Evolutionary conservation across 1,140 invertebrate species (phyloP), one percentile per base, ranked within the genome.

Genomic region (Cepaea nemoralis): DNA sequence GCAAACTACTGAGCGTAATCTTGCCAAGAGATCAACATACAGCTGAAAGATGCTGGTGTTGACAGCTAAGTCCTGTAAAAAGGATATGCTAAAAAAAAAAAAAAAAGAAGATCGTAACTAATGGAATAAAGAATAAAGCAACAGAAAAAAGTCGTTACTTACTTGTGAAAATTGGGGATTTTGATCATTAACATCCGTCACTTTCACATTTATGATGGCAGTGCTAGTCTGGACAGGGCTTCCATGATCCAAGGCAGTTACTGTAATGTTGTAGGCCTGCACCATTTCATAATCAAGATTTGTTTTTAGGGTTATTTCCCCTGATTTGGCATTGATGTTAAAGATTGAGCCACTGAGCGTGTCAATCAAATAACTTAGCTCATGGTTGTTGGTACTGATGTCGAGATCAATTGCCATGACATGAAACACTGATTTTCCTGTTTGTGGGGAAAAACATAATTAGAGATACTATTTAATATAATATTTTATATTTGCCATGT

Each of bases 201-300:
- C 55, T 6, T 33, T 63, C 8, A 77, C 55, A 10, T 33, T 1
- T 19, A 77, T n/a, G 2, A 27, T n/a, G n/a, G 55, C 19, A 31
- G 75, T 77, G n/a, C n/a, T 24, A 2, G 75, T 77, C 55, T 37
- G 55, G 2, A 77, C 37, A 40, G 75, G 75, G 1, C 2, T 35
- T 39, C 75, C 75, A 77, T 77, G 6, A 42, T 77, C 75, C 33
- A 35, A 22, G 37, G 75, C 75, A 39, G 75, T 77, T 39, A 77
- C 55, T 8, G 27, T 77, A 8, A 77, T 77, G 16, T 14, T 63
- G 37, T 77, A 77, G 24, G 5, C 22, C 6, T 63, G 5, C 1
- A n/a, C 0, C 24, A 27, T 27, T 10, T 77, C 75, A 59, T 33
- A 33, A 45, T 77, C 75, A 33, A 77, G 75, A 0, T 19, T 24